These are phyloP conservation scores for Rhopilema esculentum DNA, from an alignment of 30 jellyfish, hydroid and myxozoan genomes.

Conservation along the genomic window DNA sequence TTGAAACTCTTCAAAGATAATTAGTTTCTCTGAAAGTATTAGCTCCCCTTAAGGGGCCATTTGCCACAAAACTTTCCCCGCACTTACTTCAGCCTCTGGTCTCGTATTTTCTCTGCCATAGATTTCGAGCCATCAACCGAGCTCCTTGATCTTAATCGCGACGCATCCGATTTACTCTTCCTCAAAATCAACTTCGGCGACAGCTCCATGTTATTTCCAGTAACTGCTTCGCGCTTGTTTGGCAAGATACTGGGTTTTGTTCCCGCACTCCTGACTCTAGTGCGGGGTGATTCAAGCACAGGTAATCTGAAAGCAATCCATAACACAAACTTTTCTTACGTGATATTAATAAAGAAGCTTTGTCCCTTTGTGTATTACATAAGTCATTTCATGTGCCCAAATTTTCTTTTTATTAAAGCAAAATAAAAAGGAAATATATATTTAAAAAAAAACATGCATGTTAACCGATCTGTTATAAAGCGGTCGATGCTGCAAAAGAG, in stretches of 20 bases:
- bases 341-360: too few relatives aligned
- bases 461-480: too few relatives aligned
- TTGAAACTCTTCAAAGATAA: not conserved
- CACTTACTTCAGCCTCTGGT: slow-evolving; percentile 57
- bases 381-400: too few relatives aligned
- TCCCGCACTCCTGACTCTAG: not conserved
- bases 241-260: slow-evolving; percentile 12
- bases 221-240: slow-evolving; percentile 32
- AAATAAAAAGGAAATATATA: too few relatives aligned
- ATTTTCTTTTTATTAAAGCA: too few relatives aligned
- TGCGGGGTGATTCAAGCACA: not conserved
- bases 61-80: not conserved
- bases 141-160: slow-evolving; percentile 53
- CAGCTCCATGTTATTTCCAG: not conserved
- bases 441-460: too few relatives aligned
- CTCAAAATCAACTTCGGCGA: slow-evolving; percentile 59
- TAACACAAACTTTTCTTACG: too few relatives aligned
- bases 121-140: slow-evolving; percentile 30
- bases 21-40: not conserved
- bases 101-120: slow-evolving; percentile 63
- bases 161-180: slow-evolving; percentile 70
- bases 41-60: not conserved
- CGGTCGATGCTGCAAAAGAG: too few relatives aligned
- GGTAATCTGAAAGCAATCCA: slow-evolving; percentile 18
- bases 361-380: too few relatives aligned